Evolutionary conservation across 2,888 invertebrate species (phyloP).

Genomic region (Zygothrica quintamaculata): DNA sequence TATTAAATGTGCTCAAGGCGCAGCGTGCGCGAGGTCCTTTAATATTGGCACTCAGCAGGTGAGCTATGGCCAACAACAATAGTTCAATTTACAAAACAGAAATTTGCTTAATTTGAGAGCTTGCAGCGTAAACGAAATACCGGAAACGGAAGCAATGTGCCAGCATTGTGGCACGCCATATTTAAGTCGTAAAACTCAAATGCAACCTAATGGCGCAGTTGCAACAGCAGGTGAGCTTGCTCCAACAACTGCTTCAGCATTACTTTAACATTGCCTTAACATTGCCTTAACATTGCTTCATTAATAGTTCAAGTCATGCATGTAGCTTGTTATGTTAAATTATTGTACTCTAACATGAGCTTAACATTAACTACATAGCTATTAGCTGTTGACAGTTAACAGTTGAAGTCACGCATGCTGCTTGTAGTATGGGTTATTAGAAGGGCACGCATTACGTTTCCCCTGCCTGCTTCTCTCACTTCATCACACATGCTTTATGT

Average conservation of each 20-base stretch:
- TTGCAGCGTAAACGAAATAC: constrained; percentile 30
- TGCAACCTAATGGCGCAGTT: constrained; percentile 30
- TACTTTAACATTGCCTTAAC: not conserved
- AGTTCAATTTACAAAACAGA: not conserved
- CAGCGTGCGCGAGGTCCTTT: constrained; percentile 75
- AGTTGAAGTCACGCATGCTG: constrained; percentile 6
- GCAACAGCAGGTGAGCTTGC: constrained; percentile 30
- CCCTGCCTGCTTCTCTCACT: no score
- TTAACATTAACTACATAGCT: no score
- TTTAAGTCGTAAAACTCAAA: constrained; percentile 37
- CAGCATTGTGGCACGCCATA: constrained; percentile 69
- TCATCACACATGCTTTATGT: no score
- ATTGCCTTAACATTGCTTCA: not conserved
- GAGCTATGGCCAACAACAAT: constrained; percentile 35
- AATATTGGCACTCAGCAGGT: constrained; percentile 82
- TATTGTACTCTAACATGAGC: no score
- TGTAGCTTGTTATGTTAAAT: constrained; percentile 1
- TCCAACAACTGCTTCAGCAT: no score
- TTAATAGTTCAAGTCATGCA: not conserved
- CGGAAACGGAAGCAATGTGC: constrained; percentile 48
- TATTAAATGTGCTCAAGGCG: constrained; percentile 63
- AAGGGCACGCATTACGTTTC: not conserved
- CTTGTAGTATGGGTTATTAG: not conserved
- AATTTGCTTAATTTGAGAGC: constrained; percentile 28
- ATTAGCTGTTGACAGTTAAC: not conserved